Evolutionary conservation across 1,140 invertebrate species (phyloP).

Genomic region (Hormaphis cornu): DNA sequence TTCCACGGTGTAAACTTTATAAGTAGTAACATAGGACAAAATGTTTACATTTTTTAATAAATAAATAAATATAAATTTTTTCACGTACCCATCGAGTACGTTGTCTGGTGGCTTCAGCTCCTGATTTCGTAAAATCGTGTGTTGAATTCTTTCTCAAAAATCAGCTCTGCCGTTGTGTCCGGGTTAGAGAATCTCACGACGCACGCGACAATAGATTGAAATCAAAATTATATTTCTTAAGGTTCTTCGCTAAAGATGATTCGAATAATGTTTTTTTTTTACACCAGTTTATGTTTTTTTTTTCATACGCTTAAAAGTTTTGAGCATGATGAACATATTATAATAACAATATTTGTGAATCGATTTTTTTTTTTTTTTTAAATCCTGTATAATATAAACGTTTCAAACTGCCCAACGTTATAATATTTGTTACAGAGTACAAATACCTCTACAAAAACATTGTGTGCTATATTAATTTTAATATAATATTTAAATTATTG

Average conservation of each 20-base stretch:
- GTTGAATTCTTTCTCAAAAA: no score
- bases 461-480: not conserved
- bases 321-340: no score
- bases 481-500: not conserved
- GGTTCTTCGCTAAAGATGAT: not conserved
- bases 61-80: no score
- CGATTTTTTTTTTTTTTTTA: not conserved
- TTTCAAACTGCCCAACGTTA: not conserved
- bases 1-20: no score
- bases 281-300: not conserved
- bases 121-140: no score
- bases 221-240: not conserved
- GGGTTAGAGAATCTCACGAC: constrained; percentile 3
- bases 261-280: not conserved
- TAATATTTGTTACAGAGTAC: not conserved
- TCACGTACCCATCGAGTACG: no score
- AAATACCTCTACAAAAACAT: not conserved
- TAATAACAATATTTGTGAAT: no score
- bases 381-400: no score
- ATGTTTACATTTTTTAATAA: no score
- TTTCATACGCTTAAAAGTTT: no score
- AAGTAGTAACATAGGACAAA: no score
- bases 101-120: no score
- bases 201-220: not conserved
- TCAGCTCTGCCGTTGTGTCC: not conserved